phyloP scores from a whole-genome alignment of 2,797 vertebrate genomes.

The Coracias cyanogaster region DNA sequence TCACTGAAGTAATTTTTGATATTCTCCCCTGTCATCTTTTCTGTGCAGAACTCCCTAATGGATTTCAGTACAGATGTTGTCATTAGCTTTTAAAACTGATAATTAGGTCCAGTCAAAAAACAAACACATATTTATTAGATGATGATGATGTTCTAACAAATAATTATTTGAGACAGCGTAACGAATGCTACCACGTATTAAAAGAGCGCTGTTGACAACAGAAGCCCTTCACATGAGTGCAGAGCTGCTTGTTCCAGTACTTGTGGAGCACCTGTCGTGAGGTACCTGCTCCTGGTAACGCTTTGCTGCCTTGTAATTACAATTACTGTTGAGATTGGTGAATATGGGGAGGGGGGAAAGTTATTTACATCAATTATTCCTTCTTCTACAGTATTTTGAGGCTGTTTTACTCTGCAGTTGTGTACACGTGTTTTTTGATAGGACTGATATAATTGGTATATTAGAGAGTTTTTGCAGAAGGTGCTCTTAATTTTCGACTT shows the following conservation, averaged over 20 bases:
- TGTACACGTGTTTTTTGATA: neutral
- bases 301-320: neutral
- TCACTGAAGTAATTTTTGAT: neutral
- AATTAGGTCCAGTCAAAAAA: slow-evolving; percentile 17
- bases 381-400: neutral
- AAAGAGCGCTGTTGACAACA: neutral
- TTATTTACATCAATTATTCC: neutral
- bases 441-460: neutral
- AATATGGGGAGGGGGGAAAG: neutral
- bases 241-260: neutral
- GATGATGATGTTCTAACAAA: neutral
- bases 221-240: neutral
- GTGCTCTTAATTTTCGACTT: neutral
- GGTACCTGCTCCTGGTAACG: neutral
- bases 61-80: neutral
- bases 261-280: neutral
- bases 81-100: neutral
- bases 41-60: neutral
- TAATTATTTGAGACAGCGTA: neutral
- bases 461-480: neutral
- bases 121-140: slow-evolving; percentile 26
- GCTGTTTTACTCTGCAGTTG: neutral
- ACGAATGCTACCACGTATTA: neutral
- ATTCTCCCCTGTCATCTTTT: neutral
- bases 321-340: neutral